These are phyloP conservation scores for Sminthopsis crassicaudata DNA, from an alignment of 2,113 vertebrate genomes.

Conservation along the genomic window DNA sequence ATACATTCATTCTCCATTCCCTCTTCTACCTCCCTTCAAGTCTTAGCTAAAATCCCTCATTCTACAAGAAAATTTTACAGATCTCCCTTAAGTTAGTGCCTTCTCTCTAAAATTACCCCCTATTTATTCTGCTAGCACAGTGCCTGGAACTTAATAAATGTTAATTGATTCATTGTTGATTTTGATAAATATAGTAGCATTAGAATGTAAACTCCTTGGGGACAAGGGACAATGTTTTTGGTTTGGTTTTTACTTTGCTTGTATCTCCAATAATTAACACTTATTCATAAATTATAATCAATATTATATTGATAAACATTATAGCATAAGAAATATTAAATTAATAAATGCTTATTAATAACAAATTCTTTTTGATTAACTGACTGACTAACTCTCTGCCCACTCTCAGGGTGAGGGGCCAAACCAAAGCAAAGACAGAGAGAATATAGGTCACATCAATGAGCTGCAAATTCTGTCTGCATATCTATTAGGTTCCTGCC, in stretches of 20 bases:
- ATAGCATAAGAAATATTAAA: background rate
- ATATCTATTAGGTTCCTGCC: background rate
- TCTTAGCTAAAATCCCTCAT: background rate
- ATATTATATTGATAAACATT: background rate
- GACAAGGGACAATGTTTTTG: background rate
- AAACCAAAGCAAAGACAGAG: conserved; percentile 10
- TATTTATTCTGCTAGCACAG: background rate
- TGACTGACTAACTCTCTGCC: background rate
- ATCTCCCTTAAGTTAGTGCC: background rate
- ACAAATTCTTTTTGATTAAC: background rate
- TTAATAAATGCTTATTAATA: background rate
- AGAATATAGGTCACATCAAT: background rate
- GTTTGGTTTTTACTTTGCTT: background rate
- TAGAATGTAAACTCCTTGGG: background rate
- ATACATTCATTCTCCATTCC: background rate
- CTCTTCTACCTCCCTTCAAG: background rate
- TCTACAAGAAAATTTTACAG: background rate
- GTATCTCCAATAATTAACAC: background rate
- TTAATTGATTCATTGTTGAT: background rate
- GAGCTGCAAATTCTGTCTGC: background rate
- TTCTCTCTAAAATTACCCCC: background rate
- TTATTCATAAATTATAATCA: background rate
- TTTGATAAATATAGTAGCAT: background rate
- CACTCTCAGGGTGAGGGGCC: background rate
- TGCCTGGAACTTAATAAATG: background rate